Percentiles rank a stretch among this genome's conserved stretches.
Conservation (phyloP, 2,797 vertebrate genomes). For the Varecia variegata region DNA sequence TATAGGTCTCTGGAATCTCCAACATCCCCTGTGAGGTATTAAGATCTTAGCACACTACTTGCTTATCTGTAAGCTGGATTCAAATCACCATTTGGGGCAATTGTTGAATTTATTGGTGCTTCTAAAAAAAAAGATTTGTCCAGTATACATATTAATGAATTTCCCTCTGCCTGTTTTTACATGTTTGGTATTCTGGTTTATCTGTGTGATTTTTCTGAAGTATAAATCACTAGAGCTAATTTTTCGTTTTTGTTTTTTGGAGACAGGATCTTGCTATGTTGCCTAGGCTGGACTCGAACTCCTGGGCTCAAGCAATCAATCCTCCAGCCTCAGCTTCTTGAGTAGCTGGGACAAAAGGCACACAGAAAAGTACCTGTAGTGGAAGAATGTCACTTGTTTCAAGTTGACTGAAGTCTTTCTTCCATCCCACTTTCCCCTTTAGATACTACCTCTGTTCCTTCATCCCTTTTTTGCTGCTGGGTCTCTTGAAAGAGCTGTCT, state of each 20-base stretch:
- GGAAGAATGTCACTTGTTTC: background rate
- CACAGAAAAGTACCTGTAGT: background rate
- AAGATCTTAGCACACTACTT: background rate
- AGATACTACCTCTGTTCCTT: background rate
- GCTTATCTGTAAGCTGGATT: background rate
- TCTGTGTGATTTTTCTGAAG: background rate
- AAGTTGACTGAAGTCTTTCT: background rate
- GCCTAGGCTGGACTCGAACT: too few species aligned
- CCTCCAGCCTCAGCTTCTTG: too few species aligned
- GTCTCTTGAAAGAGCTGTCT: background rate
- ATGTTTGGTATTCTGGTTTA: background rate
- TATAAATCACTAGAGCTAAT: background rate
- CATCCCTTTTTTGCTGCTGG: background rate
- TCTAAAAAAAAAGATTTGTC: background rate
- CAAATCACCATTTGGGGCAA: background rate
- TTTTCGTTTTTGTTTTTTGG: background rate
- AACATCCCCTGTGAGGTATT: background rate
- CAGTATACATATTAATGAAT: background rate
- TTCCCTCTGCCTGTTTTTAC: background rate
- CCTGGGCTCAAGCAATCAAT: too few species aligned
- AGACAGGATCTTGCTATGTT: too few species aligned
- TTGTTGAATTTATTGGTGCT: background rate
- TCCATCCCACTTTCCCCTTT: background rate
- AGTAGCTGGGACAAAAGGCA: too few species aligned
- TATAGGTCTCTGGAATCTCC: background rate